A percentile compares a stretch with the other conserved stretches of the same genome.
phyloP scores from a whole-genome alignment of 2,797 vertebrate species.

The Sebastes iracundus region DNA sequence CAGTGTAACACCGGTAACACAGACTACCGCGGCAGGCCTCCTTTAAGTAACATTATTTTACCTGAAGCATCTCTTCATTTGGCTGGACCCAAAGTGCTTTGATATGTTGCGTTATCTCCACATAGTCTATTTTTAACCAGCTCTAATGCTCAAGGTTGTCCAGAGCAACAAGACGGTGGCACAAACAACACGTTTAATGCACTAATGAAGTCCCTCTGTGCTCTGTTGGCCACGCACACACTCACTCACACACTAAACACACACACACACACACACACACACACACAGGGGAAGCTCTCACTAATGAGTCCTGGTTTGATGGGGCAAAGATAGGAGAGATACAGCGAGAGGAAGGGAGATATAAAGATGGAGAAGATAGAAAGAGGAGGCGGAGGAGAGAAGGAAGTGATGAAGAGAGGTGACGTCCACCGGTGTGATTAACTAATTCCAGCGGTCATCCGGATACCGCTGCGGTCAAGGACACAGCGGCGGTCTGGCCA shows the following conservation, averaged over 20 bases:
- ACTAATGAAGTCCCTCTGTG: constrained; percentile 75
- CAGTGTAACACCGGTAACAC: too few species aligned
- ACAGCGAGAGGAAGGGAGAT: constrained; percentile 21
- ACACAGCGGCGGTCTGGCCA: constrained; percentile 11
- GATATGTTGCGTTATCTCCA: constrained; percentile 17
- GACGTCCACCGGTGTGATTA: constrained; percentile 49
- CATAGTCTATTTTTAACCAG: constrained; percentile 56
- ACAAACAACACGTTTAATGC: constrained; percentile 67
- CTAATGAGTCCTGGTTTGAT: constrained; percentile 67
- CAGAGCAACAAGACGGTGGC: constrained; percentile 55
- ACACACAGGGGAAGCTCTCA: constrained; percentile 46
- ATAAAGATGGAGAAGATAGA: constrained; percentile 30
- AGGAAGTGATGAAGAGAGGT: constrained; percentile 46
- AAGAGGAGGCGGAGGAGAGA: constrained; percentile 18
- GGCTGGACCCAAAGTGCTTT: constrained; percentile 28
- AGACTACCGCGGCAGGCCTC: too few species aligned
- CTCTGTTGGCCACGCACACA: constrained; percentile 20
- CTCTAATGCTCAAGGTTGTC: constrained; percentile 62
- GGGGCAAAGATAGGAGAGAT: constrained; percentile 50
- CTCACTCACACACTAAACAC: neutral
- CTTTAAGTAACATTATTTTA: neutral
- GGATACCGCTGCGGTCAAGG: constrained; percentile 59
- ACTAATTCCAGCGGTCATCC: constrained; percentile 62
- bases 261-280: neutral
- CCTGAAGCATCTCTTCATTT: constrained; percentile 21